A percentile compares a stretch with the other conserved stretches of the same genome.
These are phyloP conservation scores for Hirudinaria manillensis DNA, from an alignment of 2,888 invertebrate species.

Conservation along the genomic window DNA sequence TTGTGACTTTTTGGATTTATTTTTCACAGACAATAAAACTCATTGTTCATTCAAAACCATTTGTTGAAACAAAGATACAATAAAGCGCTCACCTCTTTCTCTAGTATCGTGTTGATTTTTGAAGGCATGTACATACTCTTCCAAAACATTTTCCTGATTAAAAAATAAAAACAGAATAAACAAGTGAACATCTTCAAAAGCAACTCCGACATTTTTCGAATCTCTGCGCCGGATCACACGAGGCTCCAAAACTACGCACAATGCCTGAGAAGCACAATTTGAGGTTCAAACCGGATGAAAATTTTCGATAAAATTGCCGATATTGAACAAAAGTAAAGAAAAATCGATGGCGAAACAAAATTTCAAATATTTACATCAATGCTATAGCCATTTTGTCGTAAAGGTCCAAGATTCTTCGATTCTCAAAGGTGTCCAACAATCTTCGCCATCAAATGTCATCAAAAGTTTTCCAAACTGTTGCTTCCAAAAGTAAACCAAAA, in stretches of 20 bases:
- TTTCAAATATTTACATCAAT: background rate
- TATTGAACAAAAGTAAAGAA: background rate
- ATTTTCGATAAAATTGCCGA: background rate
- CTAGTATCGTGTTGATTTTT: constrained; percentile 16
- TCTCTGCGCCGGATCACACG: background rate
- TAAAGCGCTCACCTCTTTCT: constrained; percentile 19
- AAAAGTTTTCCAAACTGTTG: constrained; percentile 11
- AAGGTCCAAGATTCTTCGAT: background rate
- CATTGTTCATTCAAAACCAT: background rate
- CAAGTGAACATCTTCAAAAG: background rate
- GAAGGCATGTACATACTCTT: constrained; percentile 22
- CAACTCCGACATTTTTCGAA: background rate
- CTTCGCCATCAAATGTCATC: constrained; percentile 16
- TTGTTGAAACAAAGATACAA: background rate
- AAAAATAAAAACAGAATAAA: constrained; percentile 11
- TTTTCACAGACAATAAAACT: background rate
- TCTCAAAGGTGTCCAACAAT: background rate
- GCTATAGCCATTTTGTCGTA: background rate
- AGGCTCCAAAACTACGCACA: too few relatives aligned
- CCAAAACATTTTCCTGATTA: constrained; percentile 27
- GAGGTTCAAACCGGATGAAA: background rate
- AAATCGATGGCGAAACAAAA: background rate
- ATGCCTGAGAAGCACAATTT: too few relatives aligned
- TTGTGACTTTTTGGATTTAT: too few relatives aligned
- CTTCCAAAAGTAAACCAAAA: background rate